Evolutionary conservation across 2,797 vertebrate species (phyloP).

Genomic region (Sorex maritimensis): DNA sequence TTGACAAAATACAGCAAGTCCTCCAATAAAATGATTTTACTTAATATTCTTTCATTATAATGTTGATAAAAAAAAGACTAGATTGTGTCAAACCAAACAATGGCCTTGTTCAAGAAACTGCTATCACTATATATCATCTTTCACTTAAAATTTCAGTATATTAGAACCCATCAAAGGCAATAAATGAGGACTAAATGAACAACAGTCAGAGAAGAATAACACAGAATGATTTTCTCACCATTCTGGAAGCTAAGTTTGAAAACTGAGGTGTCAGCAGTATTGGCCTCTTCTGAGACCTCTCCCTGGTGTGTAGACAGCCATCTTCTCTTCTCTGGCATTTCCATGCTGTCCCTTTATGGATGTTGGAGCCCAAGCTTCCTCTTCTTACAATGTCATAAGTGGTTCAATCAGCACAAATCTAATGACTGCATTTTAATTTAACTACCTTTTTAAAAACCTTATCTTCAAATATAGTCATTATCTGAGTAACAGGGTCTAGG

Average conservation of each 20-base stretch:
- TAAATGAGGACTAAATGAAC: not conserved
- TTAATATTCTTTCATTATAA: not conserved
- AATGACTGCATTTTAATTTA: not conserved
- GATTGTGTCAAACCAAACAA: not conserved
- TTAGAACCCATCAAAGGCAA: not conserved
- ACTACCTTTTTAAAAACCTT: not conserved
- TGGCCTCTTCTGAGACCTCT: not conserved
- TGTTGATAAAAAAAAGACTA: not conserved
- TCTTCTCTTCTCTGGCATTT: not conserved
- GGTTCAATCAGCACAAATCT: not conserved
- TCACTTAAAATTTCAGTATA: not conserved
- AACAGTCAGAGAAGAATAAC: not conserved
- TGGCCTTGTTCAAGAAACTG: not conserved
- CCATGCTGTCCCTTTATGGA: not conserved
- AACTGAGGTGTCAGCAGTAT: not conserved
- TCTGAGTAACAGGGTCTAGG: not conserved
- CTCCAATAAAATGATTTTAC: not conserved
- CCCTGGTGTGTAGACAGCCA: not conserved
- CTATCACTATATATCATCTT: not conserved
- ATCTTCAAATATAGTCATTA: conserved; percentile 1
- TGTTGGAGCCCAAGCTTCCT: not conserved
- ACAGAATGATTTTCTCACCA: not conserved
- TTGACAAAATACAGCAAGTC: not conserved
- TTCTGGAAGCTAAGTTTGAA: not conserved
- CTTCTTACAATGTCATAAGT: not conserved